A percentile compares a stretch with the other conserved stretches of the same genome.
phyloP scores from a whole-genome alignment of 2,888 invertebrate genomes.

The Prenolepis imparis region DNA sequence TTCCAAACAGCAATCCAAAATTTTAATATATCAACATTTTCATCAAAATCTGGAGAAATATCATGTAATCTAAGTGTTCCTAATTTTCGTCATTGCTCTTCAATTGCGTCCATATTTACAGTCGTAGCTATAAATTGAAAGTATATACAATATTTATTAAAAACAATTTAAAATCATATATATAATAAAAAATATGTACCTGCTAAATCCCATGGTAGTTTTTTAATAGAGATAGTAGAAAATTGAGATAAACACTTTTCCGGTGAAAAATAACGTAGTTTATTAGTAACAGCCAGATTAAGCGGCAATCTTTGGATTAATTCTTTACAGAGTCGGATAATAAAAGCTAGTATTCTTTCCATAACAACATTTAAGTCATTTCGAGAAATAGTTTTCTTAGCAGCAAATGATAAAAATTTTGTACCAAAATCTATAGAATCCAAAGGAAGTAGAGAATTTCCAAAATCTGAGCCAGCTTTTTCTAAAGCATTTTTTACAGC shows the following conservation, averaged over 20 bases:
- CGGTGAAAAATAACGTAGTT: not conserved
- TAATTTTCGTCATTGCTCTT: too few relatives aligned
- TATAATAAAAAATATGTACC: not conserved
- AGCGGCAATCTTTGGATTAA: not conserved
- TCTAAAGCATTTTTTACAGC: not conserved
- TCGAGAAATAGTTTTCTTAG: not conserved
- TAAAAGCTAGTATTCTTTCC: not conserved
- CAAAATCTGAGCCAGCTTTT: not conserved
- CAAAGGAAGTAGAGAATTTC: not conserved
- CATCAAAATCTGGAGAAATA: too few relatives aligned
- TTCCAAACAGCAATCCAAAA: too few relatives aligned
- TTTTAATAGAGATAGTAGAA: not conserved
- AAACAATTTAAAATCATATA: not conserved
- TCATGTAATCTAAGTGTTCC: too few relatives aligned
- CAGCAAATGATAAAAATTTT: not conserved
- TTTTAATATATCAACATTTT: too few relatives aligned
- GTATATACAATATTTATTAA: not conserved
- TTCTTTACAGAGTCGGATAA: not conserved
- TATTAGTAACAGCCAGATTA: not conserved
- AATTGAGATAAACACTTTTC: not conserved
- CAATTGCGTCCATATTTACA: too few relatives aligned
- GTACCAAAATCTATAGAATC: not conserved
- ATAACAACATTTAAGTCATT: not conserved
- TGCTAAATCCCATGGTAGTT: not conserved
- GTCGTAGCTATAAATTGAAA: not conserved